Percentiles rank a stretch among this genome's conserved stretches.
phyloP scores from a whole-genome alignment of 53 echinoderm and acorn worm genomes.

The Echinometra lucunter region DNA sequence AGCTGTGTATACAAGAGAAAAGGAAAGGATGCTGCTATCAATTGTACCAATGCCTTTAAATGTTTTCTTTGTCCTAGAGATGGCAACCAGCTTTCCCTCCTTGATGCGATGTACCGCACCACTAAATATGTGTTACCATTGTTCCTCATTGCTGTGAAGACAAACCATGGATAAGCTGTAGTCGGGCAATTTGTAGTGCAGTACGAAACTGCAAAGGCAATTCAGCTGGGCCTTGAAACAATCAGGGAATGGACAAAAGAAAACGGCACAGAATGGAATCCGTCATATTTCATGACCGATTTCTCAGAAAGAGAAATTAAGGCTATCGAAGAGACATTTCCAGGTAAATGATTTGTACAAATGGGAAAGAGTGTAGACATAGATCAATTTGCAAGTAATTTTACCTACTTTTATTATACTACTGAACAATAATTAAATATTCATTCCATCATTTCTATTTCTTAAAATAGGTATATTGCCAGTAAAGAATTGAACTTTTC shows the following conservation, averaged over 20 bases:
- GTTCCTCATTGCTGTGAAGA: conserved; percentile 56
- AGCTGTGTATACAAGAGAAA: no score
- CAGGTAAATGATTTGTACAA: conserved; percentile 61
- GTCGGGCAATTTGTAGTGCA: conserved; percentile 49
- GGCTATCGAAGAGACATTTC: conserved; percentile 50
- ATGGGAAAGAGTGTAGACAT: no score
- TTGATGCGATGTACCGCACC: conserved; percentile 28
- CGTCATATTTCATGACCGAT: conserved; percentile 61
- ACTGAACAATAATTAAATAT: no score
- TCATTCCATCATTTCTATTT: no score
- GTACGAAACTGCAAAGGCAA: not conserved
- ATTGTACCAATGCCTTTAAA: no score
- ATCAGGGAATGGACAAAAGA: conserved; percentile 23
- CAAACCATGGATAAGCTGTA: conserved; percentile 21
- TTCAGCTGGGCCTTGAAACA: not conserved
- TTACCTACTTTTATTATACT: no score
- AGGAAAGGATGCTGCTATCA: no score
- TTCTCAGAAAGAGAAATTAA: conserved; percentile 59
- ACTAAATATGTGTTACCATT: conserved; percentile 46
- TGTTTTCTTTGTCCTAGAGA: conserved; percentile 3
- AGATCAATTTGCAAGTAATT: no score
- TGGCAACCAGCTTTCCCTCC: conserved; percentile 11
- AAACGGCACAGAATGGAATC: conserved; percentile 18
- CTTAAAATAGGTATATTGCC: no score
- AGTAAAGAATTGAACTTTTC: no score